These are phyloP conservation scores for Ceratina australensis DNA, from an alignment of 1,140 invertebrate genomes.

Conservation along the genomic window DNA sequence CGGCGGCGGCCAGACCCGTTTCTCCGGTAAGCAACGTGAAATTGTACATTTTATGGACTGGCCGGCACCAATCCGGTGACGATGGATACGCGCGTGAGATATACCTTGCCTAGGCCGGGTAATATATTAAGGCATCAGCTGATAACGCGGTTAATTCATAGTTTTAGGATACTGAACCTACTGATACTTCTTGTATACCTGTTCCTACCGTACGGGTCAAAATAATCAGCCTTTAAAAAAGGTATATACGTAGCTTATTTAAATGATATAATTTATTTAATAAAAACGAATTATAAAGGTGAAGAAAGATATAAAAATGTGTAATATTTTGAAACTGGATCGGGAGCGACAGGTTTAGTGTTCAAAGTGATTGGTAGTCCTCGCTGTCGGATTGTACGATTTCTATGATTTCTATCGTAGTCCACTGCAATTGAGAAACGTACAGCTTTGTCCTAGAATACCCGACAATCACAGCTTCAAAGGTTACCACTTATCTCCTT, in stretches of 20 bases:
- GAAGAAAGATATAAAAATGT: too few species aligned
- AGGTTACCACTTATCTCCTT: background rate
- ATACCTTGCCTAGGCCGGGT: background rate
- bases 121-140: background rate
- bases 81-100: conserved; percentile 26
- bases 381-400: background rate
- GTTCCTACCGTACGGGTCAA: too few species aligned
- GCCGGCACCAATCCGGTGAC: conserved; percentile 16
- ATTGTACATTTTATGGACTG: conserved; percentile 51
- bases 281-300: too few species aligned
- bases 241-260: too few species aligned
- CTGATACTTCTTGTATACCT: too few species aligned
- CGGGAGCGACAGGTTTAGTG: too few species aligned
- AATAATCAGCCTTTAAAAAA: too few species aligned
- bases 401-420: too few species aligned
- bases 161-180: too few species aligned
- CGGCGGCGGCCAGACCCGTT: conserved; percentile 41
- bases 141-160: conserved; percentile 17
- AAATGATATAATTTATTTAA: too few species aligned
- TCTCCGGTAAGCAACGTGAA: conserved; percentile 49
- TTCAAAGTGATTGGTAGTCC: background rate
- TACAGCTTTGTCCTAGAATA: background rate
- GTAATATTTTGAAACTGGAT: too few species aligned
- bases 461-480: background rate
- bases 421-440: too few species aligned